Conservation (phyloP, 2,888 invertebrate genomes). For the Agrochola circellaris region DNA sequence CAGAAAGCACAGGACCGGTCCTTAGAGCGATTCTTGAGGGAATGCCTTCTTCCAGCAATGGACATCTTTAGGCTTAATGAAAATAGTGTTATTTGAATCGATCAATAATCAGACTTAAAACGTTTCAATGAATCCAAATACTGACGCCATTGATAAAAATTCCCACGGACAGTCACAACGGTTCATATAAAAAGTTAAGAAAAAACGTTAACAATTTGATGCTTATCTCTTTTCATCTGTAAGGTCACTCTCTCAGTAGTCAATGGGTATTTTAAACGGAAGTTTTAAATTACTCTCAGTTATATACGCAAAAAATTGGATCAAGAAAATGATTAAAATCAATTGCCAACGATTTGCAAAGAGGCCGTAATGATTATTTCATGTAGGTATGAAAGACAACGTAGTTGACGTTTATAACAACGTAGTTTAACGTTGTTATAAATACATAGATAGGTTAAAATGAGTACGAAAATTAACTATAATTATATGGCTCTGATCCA, state of each 20-base stretch:
- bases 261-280: slow-evolving; percentile 32
- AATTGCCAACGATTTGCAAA: slow-evolving; percentile 9
- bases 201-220: slow-evolving; percentile 55
- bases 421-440: not conserved
- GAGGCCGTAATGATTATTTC: not conserved
- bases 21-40: not conserved
- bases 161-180: slow-evolving; percentile 44
- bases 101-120: not conserved
- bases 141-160: slow-evolving; percentile 22
- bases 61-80: not conserved
- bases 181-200: slow-evolving; percentile 58
- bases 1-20: too few species aligned
- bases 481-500: too few species aligned
- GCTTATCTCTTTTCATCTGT: slow-evolving; percentile 18
- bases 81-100: not conserved
- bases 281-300: slow-evolving; percentile 33
- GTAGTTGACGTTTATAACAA: too few species aligned
- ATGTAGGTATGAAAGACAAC: not conserved
- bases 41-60: too few species aligned
- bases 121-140: slow-evolving; percentile 4
- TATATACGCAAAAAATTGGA: slow-evolving; percentile 20
- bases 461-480: too few species aligned
- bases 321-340: slow-evolving; percentile 11
- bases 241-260: slow-evolving; percentile 11
- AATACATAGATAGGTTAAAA: not conserved